Evolutionary conservation across 92 coral and sea anemone species (phyloP), one percentile per base, ranked within the genome.

Genomic region (Zoanthus sociatus): DNA sequence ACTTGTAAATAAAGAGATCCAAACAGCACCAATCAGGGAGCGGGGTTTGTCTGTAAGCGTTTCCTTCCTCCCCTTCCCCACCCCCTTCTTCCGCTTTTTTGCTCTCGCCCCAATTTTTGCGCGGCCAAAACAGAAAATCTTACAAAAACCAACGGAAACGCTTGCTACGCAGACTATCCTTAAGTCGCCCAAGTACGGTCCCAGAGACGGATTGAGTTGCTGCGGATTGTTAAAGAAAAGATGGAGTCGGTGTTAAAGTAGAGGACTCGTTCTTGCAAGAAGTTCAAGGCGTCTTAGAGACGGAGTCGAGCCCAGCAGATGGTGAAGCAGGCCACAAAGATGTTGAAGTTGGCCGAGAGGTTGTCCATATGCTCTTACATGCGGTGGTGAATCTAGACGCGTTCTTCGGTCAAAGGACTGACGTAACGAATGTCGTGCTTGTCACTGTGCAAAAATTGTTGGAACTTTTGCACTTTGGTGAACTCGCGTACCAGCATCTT

Each of bases 281-380:
- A 0, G 0, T 68, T 37, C 73, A 68, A 21, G 20, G 73, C 44
- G 11, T 21, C 73, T 9, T 21, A 68, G 1, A 68, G 10, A n/a
- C 37, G 73, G 0, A 68, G 73, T 0, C 73, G 71, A 4, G 71
- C 71, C 21, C 30, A n/a, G 9, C 71, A 66, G 26, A 31, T 66
- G 30, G 71, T 66, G 13, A 68, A 68, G 21, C 73, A 68, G 32
- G 73, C 73, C 44, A 68, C 73, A 30, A 68, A 68, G 44, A 68
- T 68, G 73, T 68, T 68, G 44, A 68, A 12, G 10, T 21, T 21
- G 44, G 73, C 33, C 7, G 44, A 68, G 2, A 21, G 0, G 44
- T 8, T 1, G 11, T 68, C 73, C 8, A 2, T 6, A 21, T 68
- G 73, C 10, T 68, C 11, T 0, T 21, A 0, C 44, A 4, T 6